A percentile compares a stretch with the other conserved stretches of the same genome.
phyloP scores from a whole-genome alignment of 2,888 invertebrate species.

The Cylloceria caligata region DNA sequence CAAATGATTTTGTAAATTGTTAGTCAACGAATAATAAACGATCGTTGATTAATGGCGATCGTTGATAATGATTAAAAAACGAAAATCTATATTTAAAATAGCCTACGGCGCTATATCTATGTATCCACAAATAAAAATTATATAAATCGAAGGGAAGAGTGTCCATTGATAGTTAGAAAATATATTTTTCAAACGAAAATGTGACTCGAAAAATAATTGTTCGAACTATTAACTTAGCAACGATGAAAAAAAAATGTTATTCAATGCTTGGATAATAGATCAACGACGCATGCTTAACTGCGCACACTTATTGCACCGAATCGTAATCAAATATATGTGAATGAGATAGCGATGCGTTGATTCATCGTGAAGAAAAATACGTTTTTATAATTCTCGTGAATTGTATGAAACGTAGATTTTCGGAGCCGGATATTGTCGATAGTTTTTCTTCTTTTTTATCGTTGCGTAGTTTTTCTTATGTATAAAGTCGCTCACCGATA shows the following conservation, averaged over 20 bases:
- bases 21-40: too few species aligned
- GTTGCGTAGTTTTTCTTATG: background rate
- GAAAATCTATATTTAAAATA: too few species aligned
- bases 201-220: too few species aligned
- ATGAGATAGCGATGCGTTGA: conserved; percentile 18
- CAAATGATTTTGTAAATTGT: background rate
- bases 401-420: background rate
- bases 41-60: too few species aligned
- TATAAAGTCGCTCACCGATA: background rate
- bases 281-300: background rate
- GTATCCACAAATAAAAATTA: too few species aligned
- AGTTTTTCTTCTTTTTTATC: background rate
- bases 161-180: too few species aligned
- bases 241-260: background rate
- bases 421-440: background rate
- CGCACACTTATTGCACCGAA: conserved; percentile 1
- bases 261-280: background rate
- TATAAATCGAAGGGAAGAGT: too few species aligned
- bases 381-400: background rate
- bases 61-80: too few species aligned
- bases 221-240: background rate
- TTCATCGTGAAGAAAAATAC: background rate
- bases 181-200: too few species aligned
- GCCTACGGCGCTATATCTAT: too few species aligned
- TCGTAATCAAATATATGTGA: conserved; percentile 36